phyloP scores from a whole-genome alignment of 2,113 vertebrate species.

The Takifugu bimaculatus region DNA sequence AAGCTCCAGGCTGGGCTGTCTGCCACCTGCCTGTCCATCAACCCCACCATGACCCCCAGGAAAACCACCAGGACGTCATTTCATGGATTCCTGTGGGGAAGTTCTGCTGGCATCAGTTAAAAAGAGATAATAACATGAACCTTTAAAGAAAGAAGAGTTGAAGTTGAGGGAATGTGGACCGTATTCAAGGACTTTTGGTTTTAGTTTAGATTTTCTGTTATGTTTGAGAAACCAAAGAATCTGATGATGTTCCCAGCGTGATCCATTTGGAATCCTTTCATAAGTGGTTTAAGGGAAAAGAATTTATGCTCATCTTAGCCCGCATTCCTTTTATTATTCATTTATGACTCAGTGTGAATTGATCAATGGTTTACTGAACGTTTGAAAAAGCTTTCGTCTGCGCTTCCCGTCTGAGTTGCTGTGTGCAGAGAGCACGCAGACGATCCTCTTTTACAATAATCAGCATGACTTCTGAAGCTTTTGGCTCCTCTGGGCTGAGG shows the following conservation, averaged over 20 bases:
- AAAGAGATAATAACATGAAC: background rate
- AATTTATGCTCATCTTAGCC: background rate
- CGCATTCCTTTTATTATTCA: background rate
- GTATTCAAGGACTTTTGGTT: too few relatives aligned
- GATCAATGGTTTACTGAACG: background rate
- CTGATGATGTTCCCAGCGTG: too few relatives aligned
- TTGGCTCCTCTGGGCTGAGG: background rate
- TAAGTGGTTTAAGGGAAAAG: background rate
- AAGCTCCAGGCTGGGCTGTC: conserved; percentile 48
- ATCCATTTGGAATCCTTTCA: background rate
- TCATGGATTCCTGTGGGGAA: conserved; percentile 2
- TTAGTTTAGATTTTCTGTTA: too few relatives aligned
- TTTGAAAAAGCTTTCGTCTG: background rate
- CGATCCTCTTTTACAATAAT: background rate
- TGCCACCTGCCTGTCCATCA: conserved; percentile 63
- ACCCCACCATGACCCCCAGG: conserved; percentile 35
- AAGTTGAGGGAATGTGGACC: too few relatives aligned
- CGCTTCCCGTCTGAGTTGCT: background rate
- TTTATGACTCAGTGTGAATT: background rate
- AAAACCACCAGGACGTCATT: conserved; percentile 1
- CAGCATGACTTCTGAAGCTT: too few relatives aligned
- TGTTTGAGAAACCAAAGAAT: too few relatives aligned
- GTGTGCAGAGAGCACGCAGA: background rate
- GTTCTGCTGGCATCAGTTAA: background rate
- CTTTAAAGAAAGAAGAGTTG: too few relatives aligned